Evolutionary conservation across 2,888 invertebrate genomes (phyloP).

Genomic region (Muscina levida): DNA sequence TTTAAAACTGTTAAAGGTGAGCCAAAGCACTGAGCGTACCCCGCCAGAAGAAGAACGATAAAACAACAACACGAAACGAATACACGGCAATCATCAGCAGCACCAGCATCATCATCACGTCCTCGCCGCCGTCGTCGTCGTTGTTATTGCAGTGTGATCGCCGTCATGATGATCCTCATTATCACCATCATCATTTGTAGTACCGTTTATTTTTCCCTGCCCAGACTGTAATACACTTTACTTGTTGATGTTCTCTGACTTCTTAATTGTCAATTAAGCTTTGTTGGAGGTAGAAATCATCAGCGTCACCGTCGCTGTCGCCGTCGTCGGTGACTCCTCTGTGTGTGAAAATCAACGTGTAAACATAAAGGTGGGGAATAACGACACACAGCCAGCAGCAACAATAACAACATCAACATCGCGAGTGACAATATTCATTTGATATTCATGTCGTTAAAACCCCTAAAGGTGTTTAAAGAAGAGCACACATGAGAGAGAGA

Average conservation of each 20-base stretch:
- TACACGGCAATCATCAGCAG: conserved; percentile 18
- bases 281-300: conserved; percentile 59
- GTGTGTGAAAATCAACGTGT: conserved; percentile 47
- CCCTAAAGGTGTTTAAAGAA: conserved; percentile 39
- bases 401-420: conserved; percentile 7
- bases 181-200: not conserved
- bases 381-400: too few relatives aligned
- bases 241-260: conserved; percentile 35
- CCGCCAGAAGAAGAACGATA: not conserved
- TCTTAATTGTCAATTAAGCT: conserved; percentile 62
- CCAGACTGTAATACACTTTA: conserved; percentile 31
- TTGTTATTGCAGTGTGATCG: not conserved
- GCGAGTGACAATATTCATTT: too few relatives aligned
- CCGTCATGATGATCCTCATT: not conserved
- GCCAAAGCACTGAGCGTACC: conserved; percentile 13
- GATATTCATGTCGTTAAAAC: conserved; percentile 13
- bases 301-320: conserved; percentile 25
- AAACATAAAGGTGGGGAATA: conserved; percentile 55
- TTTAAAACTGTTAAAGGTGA: conserved; percentile 62
- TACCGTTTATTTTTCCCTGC: not conserved
- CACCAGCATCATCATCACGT: conserved; percentile 38
- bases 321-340: not conserved
- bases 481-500: not conserved
- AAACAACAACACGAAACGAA: conserved; percentile 24
- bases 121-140: not conserved